Evolutionary conservation across 2,888 invertebrate genomes (phyloP).

Genomic region (Seira musarum): DNA sequence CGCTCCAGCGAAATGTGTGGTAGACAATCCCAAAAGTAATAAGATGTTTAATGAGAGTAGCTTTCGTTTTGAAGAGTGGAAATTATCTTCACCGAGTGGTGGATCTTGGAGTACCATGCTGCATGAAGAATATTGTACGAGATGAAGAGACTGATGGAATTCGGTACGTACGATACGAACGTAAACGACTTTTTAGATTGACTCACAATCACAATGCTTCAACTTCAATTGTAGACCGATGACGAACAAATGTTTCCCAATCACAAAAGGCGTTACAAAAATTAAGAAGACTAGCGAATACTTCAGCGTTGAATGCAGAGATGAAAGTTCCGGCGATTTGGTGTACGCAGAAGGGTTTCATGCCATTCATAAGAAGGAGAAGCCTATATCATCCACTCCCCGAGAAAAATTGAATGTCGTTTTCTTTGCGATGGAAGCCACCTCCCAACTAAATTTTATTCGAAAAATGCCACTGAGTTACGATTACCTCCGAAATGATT

Average conservation of each 20-base stretch:
- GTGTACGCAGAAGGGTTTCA: background rate
- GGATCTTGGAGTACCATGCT: background rate
- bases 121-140: background rate
- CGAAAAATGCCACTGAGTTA: conserved; percentile 71
- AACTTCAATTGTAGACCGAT: background rate
- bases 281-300: background rate
- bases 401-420: conserved; percentile 69
- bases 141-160: background rate
- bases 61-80: background rate
- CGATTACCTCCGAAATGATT: conserved; percentile 63
- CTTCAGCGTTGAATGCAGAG: background rate
- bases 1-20: too few species aligned
- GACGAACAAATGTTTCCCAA: background rate
- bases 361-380: background rate
- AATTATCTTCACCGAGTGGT: background rate
- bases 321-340: background rate
- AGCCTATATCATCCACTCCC: background rate
- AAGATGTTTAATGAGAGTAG: background rate
- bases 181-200: background rate
- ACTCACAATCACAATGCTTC: background rate
- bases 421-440: conserved; percentile 72
- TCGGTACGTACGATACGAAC: background rate
- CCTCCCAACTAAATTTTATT: conserved; percentile 71
- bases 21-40: background rate
- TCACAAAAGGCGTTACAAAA: background rate